Evolutionary conservation across 2,797 vertebrate genomes (phyloP), one percentile per base, ranked within the genome.

Genomic region (Malurus leucopterus): DNA sequence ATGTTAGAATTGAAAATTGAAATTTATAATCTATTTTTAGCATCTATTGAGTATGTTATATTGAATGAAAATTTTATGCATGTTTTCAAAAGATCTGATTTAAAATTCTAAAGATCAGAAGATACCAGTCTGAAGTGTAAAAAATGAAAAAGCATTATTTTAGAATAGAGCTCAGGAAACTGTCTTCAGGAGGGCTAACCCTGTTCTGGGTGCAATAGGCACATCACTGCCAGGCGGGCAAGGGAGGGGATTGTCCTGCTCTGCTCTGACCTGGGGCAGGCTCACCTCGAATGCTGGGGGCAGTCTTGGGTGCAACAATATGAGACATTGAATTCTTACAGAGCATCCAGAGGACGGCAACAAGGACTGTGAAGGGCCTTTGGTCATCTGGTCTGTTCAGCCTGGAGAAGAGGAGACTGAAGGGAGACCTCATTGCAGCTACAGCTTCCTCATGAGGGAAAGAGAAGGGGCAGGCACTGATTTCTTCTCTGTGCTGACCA

Each of bases 191-290:
- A 65, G 38, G 27, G 19, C 15, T 10, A 58, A 0, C 10, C 2
- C 1, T 64, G 26, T 44, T 22, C 38, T 51, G n/a, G 12, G 47
- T 0, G 4, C 6, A 51, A 13, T 29, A 67, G 32, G 27, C 9
- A 7, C 44, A 58, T 15, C 53, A 50, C 13, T 0, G 0, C 22
- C 44, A 51, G 23, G 13, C 0, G 0, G 38, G 32, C 40, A 53
- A 46, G 23, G 12, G 23, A 59, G 13, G 32, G 23, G 13, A 59
- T 24, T 67, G 61, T 83, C 32, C 46, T 0, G 1, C 38, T 67
- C 46, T 58, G 27, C 53, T 44, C 38, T 38, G 80, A 4, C 0
- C 27, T 58, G 61, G 27, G 9, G 15, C 0, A 0, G 13, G 44
- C n/a, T 64, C n/a, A 44, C 15, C 18, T 32, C 0, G 0, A 38